Percentiles rank a stretch among this genome's conserved stretches.
Conservation (phyloP, 2,797 vertebrate species). For the Streptopelia turtur region DNA sequence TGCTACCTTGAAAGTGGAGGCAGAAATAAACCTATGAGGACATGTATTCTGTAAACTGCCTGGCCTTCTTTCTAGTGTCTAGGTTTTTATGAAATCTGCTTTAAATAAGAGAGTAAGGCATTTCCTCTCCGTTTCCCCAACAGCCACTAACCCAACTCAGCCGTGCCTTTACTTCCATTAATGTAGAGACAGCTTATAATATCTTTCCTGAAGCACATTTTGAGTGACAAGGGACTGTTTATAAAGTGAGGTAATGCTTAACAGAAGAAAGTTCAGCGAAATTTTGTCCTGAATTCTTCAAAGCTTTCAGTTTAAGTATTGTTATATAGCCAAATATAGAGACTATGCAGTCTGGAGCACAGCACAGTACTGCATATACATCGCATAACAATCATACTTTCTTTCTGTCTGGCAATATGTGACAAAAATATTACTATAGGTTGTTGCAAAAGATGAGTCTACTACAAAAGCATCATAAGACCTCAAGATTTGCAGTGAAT, state of each 20-base stretch:
- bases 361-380: background rate
- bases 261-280: background rate
- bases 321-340: background rate
- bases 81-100: background rate
- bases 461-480: background rate
- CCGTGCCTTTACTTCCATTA: background rate
- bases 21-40: background rate
- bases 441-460: background rate
- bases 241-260: background rate
- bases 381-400: background rate
- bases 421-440: background rate
- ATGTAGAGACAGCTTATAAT: background rate
- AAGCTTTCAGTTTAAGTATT: background rate
- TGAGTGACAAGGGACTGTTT: background rate
- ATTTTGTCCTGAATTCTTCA: background rate
- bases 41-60: background rate
- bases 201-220: background rate
- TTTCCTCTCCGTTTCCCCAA: background rate
- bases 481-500: background rate
- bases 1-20: background rate
- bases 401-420: background rate
- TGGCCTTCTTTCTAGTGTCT: background rate
- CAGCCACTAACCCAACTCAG: background rate
- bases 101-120: background rate
- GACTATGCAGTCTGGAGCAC: background rate